phyloP scores from a whole-genome alignment of 2,888 invertebrate genomes.

The Andrena trimmerana region DNA sequence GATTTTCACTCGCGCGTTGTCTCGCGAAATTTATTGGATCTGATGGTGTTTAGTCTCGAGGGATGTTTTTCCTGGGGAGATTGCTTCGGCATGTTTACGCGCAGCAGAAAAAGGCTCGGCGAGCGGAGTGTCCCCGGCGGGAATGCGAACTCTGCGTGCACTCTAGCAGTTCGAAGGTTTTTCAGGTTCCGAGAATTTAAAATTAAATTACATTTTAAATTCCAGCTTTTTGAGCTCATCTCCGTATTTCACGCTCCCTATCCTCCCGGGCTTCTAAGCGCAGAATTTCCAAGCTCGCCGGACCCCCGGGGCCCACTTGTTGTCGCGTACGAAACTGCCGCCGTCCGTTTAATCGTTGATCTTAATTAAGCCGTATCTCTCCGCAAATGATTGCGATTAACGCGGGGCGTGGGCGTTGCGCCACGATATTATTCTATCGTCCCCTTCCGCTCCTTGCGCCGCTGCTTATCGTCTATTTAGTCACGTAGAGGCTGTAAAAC shows the following conservation, averaged over 20 bases:
- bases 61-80: background rate
- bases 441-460: constrained; percentile 53
- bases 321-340: constrained; percentile 17
- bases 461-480: constrained; percentile 35
- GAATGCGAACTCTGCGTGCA: background rate
- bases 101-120: background rate
- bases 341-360: constrained; percentile 53
- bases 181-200: background rate
- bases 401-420: constrained; percentile 52
- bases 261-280: background rate
- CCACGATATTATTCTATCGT: constrained; percentile 55
- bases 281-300: background rate
- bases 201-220: no score
- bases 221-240: no score
- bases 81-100: background rate
- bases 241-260: background rate
- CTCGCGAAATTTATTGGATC: background rate
- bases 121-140: background rate
- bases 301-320: constrained; percentile 34
- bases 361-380: constrained; percentile 67
- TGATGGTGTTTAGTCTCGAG: background rate
- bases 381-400: constrained; percentile 63
- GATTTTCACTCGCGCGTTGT: no score
- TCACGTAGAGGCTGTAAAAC: constrained; percentile 65
- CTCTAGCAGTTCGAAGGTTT: background rate